Conservation (phyloP, 2,113 vertebrate genomes). For the Xerus inauris region DNA sequence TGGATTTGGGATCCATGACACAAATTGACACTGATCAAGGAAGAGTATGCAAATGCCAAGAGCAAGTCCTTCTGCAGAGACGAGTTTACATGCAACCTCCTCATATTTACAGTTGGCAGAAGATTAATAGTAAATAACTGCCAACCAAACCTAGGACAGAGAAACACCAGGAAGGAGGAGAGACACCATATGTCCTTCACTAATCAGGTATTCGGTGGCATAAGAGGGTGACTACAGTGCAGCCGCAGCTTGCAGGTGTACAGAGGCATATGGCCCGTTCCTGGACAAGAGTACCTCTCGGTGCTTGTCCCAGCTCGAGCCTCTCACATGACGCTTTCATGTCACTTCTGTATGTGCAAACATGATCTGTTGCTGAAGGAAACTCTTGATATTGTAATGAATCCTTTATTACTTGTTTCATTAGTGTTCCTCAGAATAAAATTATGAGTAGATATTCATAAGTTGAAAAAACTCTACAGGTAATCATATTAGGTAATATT, state of each 20-base stretch:
- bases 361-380: background rate
- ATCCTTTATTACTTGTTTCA: background rate
- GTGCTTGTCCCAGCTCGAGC: constrained; percentile 61
- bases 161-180: constrained; percentile 58
- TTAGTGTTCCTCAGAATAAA: background rate
- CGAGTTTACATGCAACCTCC: background rate
- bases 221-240: constrained; percentile 74
- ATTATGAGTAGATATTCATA: background rate
- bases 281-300: constrained; percentile 71
- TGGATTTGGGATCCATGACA: background rate
- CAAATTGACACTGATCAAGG: background rate
- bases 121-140: constrained; percentile 60
- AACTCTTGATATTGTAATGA: background rate
- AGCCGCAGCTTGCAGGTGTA: constrained; percentile 72
- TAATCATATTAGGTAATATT: background rate
- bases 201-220: constrained; percentile 63
- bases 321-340: constrained; percentile 53
- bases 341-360: constrained; percentile 17
- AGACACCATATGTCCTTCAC: constrained; percentile 77
- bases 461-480: background rate
- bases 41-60: background rate
- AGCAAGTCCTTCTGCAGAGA: background rate
- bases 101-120: constrained; percentile 29
- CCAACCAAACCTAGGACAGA: constrained; percentile 50
- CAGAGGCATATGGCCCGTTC: constrained; percentile 74